phyloP scores from a whole-genome alignment of 2,888 invertebrate genomes.

The Psylliodes chrysocephalus region DNA sequence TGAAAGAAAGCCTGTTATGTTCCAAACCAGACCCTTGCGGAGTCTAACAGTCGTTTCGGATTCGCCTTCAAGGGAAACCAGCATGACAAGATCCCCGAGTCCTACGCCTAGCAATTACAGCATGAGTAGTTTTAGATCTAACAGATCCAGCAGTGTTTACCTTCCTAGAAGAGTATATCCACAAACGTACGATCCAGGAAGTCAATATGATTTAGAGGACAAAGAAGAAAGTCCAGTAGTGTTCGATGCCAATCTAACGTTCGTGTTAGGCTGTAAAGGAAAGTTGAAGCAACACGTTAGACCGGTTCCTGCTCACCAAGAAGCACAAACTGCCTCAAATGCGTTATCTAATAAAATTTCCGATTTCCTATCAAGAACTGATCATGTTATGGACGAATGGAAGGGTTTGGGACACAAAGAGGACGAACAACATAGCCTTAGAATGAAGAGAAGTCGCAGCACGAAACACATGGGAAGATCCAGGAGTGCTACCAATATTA shows the following conservation, averaged over 20 bases:
- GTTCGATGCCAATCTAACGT: constrained; percentile 84
- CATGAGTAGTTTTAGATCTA: constrained; percentile 60
- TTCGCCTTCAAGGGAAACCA: constrained; percentile 40
- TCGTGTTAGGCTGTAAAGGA: constrained; percentile 78
- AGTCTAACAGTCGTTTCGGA: constrained; percentile 56
- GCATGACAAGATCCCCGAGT: constrained; percentile 48
- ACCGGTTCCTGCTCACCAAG: constrained; percentile 80
- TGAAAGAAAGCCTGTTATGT: constrained; percentile 51
- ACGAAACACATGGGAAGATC: constrained; percentile 69
- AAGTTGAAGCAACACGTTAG: constrained; percentile 75
- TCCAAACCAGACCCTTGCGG: constrained; percentile 61
- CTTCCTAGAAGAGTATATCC: constrained; percentile 77
- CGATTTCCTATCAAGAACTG: constrained; percentile 82
- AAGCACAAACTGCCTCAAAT: constrained; percentile 81
- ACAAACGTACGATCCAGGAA: constrained; percentile 66
- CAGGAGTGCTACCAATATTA: constrained; percentile 82
- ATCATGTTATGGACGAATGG: constrained; percentile 92
- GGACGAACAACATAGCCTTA: constrained; percentile 51
- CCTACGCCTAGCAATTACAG: constrained; percentile 43
- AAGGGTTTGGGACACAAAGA: constrained; percentile 74
- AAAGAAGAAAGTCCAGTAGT: constrained; percentile 83
- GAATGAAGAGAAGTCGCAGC: constrained; percentile 49
- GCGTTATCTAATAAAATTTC: constrained; percentile 80
- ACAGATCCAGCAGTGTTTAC: constrained; percentile 61
- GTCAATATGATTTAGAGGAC: constrained; percentile 67